Evolutionary conservation across 2,113 vertebrate species (phyloP), one percentile per base, ranked within the genome.

Genomic region (Oreochromis tanganicae): DNA sequence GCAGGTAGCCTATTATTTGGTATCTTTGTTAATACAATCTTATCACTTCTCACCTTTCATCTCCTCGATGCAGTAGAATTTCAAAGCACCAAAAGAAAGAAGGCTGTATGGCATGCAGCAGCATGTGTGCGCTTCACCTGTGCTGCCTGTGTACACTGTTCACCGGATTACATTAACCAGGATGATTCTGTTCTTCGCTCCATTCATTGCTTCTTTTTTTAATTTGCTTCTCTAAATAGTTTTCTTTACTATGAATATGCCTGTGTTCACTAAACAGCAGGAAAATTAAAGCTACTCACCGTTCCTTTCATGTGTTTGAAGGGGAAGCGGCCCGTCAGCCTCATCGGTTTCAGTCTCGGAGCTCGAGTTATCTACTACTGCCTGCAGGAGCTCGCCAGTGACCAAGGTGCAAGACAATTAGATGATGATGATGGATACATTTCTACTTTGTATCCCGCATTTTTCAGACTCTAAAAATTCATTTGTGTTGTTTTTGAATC

Each of bases 311-410:
- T 80, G 29, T 87, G 6, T 87, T 80, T 78, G 19, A 90, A 99
- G 99, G 99, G 99, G 50, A 97, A 85, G 88, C 96, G 99, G 29
- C 99, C 99, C 2, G 99, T 99, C 93, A 98, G 97, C 24, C 96
- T 99, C 75, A 97, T 99, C 27, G 99, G 99, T 27, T 99, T 99
- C 96, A 99, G 98, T 87, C 97, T 99, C 7, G 99, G 99, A 17
- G 99, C 99, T 50, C 96, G 99, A 94, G 99, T 99, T 14, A 98
- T 99, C 94, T 99, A 99, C 94, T 99, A 98, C 97, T 99, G 99
- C 91, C 96, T 99, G 24, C 97, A 98, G 75, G 99, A 99, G 92
- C 97, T 99, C 87, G 97, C 98, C 79, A 97, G 96, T 85, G 98
- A 99, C 75, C 94, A 97, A 97, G 98, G 99, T 99, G 4, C 9